phyloP scores from a whole-genome alignment of 2,888 invertebrate genomes.

The Euzophera pinguis region DNA sequence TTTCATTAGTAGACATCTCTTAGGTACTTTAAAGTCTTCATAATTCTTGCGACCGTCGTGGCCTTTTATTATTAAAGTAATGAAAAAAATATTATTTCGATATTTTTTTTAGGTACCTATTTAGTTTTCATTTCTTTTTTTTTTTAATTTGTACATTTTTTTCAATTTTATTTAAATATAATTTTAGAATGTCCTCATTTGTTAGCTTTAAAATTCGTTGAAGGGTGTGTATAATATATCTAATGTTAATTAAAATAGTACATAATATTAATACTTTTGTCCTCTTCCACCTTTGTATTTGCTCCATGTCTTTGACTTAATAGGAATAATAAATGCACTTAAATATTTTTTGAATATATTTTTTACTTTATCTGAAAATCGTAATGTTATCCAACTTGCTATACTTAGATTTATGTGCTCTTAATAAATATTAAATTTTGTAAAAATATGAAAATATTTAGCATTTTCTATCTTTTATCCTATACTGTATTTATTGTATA shows the following conservation, averaged over 20 bases:
- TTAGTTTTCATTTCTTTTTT: no score
- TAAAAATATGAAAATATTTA: neutral
- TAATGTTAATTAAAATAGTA: constrained; percentile 28
- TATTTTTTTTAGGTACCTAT: no score
- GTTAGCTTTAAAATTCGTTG: constrained; percentile 14
- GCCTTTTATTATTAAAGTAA: no score
- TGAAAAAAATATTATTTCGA: no score
- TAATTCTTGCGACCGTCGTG: neutral
- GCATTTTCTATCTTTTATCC: constrained; percentile 10
- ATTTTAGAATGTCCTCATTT: no score
- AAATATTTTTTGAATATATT: constrained; percentile 15
- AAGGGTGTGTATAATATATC: neutral
- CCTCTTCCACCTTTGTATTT: no score
- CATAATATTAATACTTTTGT: constrained; percentile 32
- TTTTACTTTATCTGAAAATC: constrained; percentile 7
- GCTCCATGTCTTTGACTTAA: constrained; percentile 35
- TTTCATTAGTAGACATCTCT: no score
- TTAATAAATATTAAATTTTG: no score
- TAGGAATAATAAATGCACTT: constrained; percentile 22
- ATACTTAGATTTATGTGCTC: no score
- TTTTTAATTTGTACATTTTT: no score
- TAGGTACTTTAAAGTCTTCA: no score
- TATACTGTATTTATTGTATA: constrained; percentile 22
- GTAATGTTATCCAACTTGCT: neutral
- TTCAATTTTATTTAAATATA: no score